Evolutionary conservation across 2,797 vertebrate species (phyloP).

Genomic region (Enteromius unitaeniatus): DNA sequence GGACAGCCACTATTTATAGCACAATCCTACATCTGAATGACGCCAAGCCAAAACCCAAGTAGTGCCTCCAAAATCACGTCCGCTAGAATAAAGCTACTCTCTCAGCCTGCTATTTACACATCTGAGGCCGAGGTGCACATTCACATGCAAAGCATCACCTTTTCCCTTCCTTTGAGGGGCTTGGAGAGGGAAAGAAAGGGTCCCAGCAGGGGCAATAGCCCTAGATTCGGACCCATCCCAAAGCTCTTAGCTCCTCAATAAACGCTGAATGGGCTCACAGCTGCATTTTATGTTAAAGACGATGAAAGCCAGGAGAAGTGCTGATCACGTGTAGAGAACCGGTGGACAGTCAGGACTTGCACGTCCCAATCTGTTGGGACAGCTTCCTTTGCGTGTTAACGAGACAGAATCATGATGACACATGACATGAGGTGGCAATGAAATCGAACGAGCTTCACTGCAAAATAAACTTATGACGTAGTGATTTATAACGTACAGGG

Average conservation of each 20-base stretch:
- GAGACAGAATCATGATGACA: constrained; percentile 43
- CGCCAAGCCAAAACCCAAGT: constrained; percentile 24
- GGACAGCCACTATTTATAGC: constrained; percentile 50
- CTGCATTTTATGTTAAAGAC: constrained; percentile 27
- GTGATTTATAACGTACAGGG: constrained; percentile 44
- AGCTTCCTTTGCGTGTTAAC: background rate
- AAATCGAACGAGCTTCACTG: constrained; percentile 21
- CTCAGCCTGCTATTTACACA: constrained; percentile 34
- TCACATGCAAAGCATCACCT: constrained; percentile 46
- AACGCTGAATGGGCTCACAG: constrained; percentile 38
- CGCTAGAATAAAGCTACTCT: constrained; percentile 30
- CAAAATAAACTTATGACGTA: constrained; percentile 30
- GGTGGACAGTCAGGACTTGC: background rate
- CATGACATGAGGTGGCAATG: constrained; percentile 20
- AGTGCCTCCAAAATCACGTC: constrained; percentile 44
- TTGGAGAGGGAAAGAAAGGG: constrained; percentile 29
- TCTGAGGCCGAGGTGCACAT: constrained; percentile 34
- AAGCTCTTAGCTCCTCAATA: constrained; percentile 22
- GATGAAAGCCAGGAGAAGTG: constrained; percentile 7
- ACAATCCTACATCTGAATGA: constrained; percentile 42
- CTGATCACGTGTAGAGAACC: background rate
- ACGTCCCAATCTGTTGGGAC: background rate
- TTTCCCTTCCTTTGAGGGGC: constrained; percentile 38
- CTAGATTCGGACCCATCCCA: constrained; percentile 25
- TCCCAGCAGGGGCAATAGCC: constrained; percentile 28